Evolutionary conservation across 2,888 invertebrate species (phyloP), one percentile per base, ranked within the genome.

Genomic region (Hydraecia micacea): DNA sequence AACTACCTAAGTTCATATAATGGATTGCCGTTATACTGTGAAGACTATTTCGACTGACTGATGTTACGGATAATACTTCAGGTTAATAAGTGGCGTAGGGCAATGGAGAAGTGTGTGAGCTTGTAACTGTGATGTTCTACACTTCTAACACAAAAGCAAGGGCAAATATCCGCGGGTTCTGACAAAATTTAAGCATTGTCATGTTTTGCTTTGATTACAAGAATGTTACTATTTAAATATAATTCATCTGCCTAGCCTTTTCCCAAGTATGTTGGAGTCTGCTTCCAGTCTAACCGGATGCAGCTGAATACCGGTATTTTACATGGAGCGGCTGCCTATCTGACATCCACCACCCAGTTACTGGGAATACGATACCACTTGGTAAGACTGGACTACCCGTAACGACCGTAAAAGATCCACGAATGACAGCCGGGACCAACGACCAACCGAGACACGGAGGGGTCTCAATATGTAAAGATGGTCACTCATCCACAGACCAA

Each of bases 1-100:
- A 66, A 15, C n/a, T 32, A 58, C 15, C 28, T 74, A 73, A 7
- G 39, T 36, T 67, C 66, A 67, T 75, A 72, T 67, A 70, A 70
- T 62, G 28, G 3, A 18, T 69, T 39, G 58, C n/a, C 60, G 7
- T 11, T 60, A 39, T 39, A 49, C 21, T 42, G 69, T 62, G 62
- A 67, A 62, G 46, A 52, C 52, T 63, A 67, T 60, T 60, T 21
- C 18, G 9, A 42, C 49, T 62, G 11, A 46, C 42, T 77, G 32
- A 32, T 28, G 21, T 28, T 62, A 36, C 42, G 1, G 21, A 42
- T 28, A 42, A 42, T 28, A 42, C 42, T 25, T 28, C 6, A 32
- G 3, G 13, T 8, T 58, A 21, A 36, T 21, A 72, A 13, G 36
- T 28, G 32, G 8, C 55, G 15, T 72, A 42, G 18, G 18, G 18